Percentiles rank a stretch among this genome's conserved stretches.
These are phyloP conservation scores for Aphidoletes aphidimyza DNA, from an alignment of 2,888 invertebrate genomes.

Conservation along the genomic window DNA sequence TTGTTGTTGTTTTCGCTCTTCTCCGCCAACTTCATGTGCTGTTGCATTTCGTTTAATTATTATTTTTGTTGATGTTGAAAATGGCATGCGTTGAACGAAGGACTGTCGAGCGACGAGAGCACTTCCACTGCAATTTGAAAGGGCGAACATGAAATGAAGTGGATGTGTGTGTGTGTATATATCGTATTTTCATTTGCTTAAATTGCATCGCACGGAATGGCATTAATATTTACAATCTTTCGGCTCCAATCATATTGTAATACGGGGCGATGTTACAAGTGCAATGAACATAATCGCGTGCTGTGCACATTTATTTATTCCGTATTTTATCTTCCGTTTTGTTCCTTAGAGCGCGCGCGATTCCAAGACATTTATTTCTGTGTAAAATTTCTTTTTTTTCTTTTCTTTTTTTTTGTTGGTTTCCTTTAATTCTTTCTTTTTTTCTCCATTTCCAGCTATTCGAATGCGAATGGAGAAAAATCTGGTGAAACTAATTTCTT, in stretches of 20 bases:
- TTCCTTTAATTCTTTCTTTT: no score
- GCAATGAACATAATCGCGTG: constrained; percentile 45
- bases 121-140: no score
- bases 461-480: constrained; percentile 3
- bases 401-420: no score
- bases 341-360: not conserved
- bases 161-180: not conserved
- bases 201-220: constrained; percentile 39
- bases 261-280: constrained; percentile 32
- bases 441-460: not conserved
- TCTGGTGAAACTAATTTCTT: constrained; percentile 22
- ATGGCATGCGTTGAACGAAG: not conserved
- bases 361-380: no score
- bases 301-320: constrained; percentile 47
- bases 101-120: not conserved
- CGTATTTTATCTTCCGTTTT: not conserved
- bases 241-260: constrained; percentile 37
- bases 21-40: not conserved
- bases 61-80: constrained; percentile 49
- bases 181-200: constrained; percentile 51
- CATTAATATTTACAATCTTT: constrained; percentile 46
- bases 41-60: not conserved
- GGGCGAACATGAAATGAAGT: no score
- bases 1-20: not conserved
- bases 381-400: no score